phyloP scores from a whole-genome alignment of 2,797 vertebrate genomes.

The Falco berigora region DNA sequence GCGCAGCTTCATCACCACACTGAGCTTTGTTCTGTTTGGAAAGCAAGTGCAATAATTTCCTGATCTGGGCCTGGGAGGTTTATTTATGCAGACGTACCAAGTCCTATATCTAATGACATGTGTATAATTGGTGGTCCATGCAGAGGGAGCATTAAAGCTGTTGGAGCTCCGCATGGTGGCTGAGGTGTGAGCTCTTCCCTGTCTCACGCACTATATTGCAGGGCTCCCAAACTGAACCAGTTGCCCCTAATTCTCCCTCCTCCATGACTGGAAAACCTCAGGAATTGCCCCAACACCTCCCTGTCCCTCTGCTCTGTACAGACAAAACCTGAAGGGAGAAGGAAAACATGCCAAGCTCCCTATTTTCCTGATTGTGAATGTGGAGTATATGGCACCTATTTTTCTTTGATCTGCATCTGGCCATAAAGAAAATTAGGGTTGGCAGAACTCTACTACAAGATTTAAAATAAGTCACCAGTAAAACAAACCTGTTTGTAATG shows the following conservation, averaged over 20 bases:
- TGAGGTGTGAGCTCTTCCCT: background rate
- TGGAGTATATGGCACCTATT: background rate
- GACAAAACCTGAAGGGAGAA: background rate
- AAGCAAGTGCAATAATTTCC: constrained; percentile 29
- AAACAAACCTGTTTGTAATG: constrained; percentile 21
- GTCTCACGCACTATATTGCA: background rate
- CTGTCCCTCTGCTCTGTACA: background rate
- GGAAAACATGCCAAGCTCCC: background rate
- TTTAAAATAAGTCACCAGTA: constrained; percentile 26
- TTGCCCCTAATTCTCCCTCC: background rate
- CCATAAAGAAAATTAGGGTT: constrained; percentile 17
- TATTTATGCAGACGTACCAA: background rate
- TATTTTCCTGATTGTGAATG: background rate
- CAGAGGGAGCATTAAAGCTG: background rate
- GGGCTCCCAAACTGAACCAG: background rate
- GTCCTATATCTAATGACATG: background rate
- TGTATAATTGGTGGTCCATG: background rate
- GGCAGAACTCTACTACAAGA: background rate
- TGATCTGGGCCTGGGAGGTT: constrained; percentile 14
- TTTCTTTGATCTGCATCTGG: background rate
- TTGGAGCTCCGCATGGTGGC: background rate
- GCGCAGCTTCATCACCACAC: constrained; percentile 22
- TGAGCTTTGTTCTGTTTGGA: constrained; percentile 37
- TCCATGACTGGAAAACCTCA: background rate
- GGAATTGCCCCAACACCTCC: background rate